Conservation (phyloP, 2,113 vertebrate species). For the Embiotoca jacksoni region DNA sequence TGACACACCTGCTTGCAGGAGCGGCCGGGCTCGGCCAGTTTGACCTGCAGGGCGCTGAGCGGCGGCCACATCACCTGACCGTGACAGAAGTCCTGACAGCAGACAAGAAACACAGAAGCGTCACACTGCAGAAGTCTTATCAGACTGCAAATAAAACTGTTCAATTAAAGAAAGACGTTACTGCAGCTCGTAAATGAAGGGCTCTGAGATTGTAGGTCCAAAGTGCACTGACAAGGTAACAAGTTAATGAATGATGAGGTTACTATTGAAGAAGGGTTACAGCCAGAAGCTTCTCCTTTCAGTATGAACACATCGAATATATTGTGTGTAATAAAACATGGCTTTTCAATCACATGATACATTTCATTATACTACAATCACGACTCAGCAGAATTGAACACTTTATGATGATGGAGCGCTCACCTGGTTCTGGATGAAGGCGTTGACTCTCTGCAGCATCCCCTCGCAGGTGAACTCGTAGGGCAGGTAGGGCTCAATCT, state of each 20-base stretch:
- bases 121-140: no score
- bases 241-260: background rate
- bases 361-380: no score
- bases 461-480: conserved; percentile 99
- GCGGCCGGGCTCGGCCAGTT: conserved; percentile 89
- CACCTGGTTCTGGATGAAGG: conserved; percentile 94
- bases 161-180: no score
- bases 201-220: no score
- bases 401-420: no score
- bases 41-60: conserved; percentile 93
- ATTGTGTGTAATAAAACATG: no score
- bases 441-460: conserved; percentile 97
- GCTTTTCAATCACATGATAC: no score
- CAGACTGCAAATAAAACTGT: no score
- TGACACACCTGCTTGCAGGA: conserved; percentile 98
- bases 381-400: no score
- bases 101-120: conserved; percentile 4
- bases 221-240: background rate
- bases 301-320: no score
- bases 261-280: background rate
- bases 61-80: conserved; percentile 99
- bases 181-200: background rate
- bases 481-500: conserved; percentile 98
- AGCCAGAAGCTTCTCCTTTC: background rate
- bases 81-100: conserved; percentile 95